Evolutionary conservation across 2,797 vertebrate species (phyloP).

Genomic region (Sebastes taczanowskii): DNA sequence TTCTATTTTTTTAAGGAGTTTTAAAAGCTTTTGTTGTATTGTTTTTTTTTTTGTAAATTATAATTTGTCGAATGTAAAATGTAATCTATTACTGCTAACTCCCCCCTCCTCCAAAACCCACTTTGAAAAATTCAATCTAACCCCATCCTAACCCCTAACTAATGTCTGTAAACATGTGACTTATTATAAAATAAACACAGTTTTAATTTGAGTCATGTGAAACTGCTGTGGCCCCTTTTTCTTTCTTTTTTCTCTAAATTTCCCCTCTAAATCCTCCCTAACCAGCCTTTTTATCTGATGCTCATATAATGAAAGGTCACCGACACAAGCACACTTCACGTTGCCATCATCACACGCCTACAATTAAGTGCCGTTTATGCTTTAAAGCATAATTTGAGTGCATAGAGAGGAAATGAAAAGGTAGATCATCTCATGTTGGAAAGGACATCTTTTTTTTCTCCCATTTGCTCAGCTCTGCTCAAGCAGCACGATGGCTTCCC

Average conservation of each 20-base stretch:
- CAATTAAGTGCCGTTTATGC: not conserved
- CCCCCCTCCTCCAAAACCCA: conserved; percentile 37
- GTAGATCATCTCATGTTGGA: conserved; percentile 25
- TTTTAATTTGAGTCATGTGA: conserved; percentile 61
- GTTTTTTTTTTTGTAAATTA: conserved; percentile 38
- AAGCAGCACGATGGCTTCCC: conserved; percentile 50
- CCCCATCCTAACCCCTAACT: conserved; percentile 43
- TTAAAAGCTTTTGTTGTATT: conserved; percentile 44
- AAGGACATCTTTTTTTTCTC: conserved; percentile 45
- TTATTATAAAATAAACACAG: conserved; percentile 65
- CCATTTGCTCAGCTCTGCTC: conserved; percentile 42
- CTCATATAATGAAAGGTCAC: conserved; percentile 75
- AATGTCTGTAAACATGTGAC: conserved; percentile 68
- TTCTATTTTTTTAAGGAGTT: conserved; percentile 58
- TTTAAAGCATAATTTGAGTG: not conserved
- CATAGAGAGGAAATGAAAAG: conserved; percentile 31
- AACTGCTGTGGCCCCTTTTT: conserved; percentile 71
- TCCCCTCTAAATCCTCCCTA: conserved; percentile 21
- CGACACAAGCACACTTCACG: conserved; percentile 25
- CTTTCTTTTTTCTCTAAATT: conserved; percentile 63
- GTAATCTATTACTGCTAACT: conserved; percentile 48
- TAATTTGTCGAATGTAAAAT: conserved; percentile 60
- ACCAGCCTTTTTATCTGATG: conserved; percentile 68
- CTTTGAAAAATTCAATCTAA: conserved; percentile 27
- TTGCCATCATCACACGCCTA: not conserved